Evolutionary conservation across 2,888 invertebrate genomes (phyloP).

Genomic region (Erebia ligea): DNA sequence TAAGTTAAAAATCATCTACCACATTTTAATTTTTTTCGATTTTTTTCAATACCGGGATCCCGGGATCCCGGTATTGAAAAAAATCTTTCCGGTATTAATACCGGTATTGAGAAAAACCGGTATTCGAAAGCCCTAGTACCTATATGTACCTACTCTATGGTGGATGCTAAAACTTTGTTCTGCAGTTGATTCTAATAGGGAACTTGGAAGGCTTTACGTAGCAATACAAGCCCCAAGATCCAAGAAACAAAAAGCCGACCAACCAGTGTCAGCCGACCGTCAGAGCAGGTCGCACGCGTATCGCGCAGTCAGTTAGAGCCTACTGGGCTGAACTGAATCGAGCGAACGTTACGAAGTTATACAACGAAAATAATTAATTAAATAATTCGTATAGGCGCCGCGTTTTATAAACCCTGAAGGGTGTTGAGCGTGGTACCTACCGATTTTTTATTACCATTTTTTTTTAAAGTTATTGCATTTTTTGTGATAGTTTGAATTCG

Average conservation of each 20-base stretch:
- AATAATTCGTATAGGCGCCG: conserved; percentile 25
- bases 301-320: conserved; percentile 61
- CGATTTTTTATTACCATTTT: not conserved
- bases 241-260: conserved; percentile 10
- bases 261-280: conserved; percentile 52
- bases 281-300: conserved; percentile 55
- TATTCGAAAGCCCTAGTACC: too few relatives aligned
- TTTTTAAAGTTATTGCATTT: not conserved
- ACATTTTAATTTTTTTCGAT: too few relatives aligned
- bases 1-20: too few relatives aligned
- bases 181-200: not conserved
- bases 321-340: conserved; percentile 60
- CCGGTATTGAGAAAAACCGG: too few relatives aligned
- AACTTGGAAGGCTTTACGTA: not conserved
- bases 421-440: conserved; percentile 47
- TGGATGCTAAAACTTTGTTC: too few relatives aligned
- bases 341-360: conserved; percentile 38
- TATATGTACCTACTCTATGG: too few relatives aligned
- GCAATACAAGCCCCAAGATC: conserved; percentile 1
- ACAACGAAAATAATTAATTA: conserved; percentile 10
- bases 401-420: conserved; percentile 35
- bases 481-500: not conserved
- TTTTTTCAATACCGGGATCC: too few relatives aligned
- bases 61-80: too few relatives aligned
- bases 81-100: too few relatives aligned